phyloP scores from a whole-genome alignment of 2,888 invertebrate species.

The Apamea monoglypha region DNA sequence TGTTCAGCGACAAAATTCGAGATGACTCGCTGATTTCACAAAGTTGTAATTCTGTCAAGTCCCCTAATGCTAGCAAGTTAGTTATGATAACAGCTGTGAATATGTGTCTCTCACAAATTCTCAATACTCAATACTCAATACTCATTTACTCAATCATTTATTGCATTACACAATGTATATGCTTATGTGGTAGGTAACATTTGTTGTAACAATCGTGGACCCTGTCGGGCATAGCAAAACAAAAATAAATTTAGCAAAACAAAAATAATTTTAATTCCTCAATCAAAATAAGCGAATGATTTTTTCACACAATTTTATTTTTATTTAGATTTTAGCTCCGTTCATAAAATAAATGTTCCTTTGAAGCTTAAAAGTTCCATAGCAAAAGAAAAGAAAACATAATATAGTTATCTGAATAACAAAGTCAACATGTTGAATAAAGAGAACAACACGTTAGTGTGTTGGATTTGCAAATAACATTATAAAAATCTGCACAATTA shows the following conservation, averaged over 20 bases:
- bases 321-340: background rate
- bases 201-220: too few relatives aligned
- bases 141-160: too few relatives aligned
- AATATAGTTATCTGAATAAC: background rate
- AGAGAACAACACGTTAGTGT: background rate
- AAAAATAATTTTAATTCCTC: too few relatives aligned
- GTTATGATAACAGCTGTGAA: constrained; percentile 1
- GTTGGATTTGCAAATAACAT: background rate
- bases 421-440: background rate
- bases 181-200: too few relatives aligned
- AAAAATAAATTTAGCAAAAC: too few relatives aligned
- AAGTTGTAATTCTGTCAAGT: background rate
- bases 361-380: background rate
- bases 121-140: too few relatives aligned
- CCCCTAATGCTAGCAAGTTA: background rate
- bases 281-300: background rate
- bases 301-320: background rate
- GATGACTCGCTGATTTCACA: background rate
- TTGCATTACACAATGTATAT: too few relatives aligned
- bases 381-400: background rate
- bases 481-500: background rate
- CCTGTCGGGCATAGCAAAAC: too few relatives aligned
- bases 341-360: constrained; percentile 3
- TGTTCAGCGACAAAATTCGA: background rate
- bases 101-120: background rate